These are phyloP conservation scores for Caenorhabditis remanei DNA, from an alignment of 1,140 invertebrate species.

Conservation along the genomic window DNA sequence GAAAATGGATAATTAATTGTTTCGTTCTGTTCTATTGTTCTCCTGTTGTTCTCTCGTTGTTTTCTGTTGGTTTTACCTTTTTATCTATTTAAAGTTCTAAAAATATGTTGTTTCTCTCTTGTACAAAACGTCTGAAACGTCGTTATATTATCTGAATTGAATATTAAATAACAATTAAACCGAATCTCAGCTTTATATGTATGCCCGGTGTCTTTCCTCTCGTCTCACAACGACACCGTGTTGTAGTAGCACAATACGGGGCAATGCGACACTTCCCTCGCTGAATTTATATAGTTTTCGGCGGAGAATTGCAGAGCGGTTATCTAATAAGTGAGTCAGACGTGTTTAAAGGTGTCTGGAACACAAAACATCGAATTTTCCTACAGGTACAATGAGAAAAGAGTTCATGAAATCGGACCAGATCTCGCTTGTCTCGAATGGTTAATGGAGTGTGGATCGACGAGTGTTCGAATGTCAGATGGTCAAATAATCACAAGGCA, in stretches of 20 bases:
- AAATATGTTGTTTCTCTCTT: slow-evolving; percentile 22
- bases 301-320: slow-evolving; percentile 61
- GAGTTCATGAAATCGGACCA: slow-evolving; percentile 71
- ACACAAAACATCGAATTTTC: not conserved
- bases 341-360: too few relatives aligned
- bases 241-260: slow-evolving; percentile 11
- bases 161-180: too few relatives aligned
- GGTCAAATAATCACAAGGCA: slow-evolving; percentile 68
- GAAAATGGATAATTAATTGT: not conserved
- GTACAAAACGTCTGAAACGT: not conserved
- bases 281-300: slow-evolving; percentile 65
- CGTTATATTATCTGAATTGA: too few relatives aligned
- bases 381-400: slow-evolving; percentile 66
- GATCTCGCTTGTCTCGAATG: slow-evolving; percentile 77
- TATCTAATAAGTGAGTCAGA: slow-evolving; percentile 65
- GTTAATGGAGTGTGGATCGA: slow-evolving; percentile 76
- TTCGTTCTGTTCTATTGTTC: not conserved
- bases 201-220: slow-evolving; percentile 53
- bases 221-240: slow-evolving; percentile 16
- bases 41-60: not conserved
- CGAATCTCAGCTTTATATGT: not conserved
- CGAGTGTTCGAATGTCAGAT: slow-evolving; percentile 72
- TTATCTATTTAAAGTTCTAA: not conserved
- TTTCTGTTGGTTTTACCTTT: not conserved
- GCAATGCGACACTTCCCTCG: slow-evolving; percentile 40